A percentile compares a stretch with the other conserved stretches of the same genome.
Evolutionary conservation across 2,888 invertebrate species (phyloP).

Genomic region (Parnassius orleans): DNA sequence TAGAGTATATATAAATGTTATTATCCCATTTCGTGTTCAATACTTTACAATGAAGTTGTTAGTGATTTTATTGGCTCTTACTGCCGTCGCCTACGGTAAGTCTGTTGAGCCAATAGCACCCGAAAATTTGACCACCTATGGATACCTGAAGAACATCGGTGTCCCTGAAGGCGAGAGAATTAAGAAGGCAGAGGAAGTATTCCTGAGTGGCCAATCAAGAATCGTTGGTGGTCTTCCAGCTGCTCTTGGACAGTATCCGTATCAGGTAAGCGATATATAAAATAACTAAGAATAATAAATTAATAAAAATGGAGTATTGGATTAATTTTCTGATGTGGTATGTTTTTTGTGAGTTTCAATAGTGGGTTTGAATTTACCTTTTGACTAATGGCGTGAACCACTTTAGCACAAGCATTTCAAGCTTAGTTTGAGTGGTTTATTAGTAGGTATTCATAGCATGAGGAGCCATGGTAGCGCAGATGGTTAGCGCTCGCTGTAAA

Average conservation of each 20-base stretch:
- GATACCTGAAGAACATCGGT: conserved; percentile 41
- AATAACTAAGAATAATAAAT: too few species aligned
- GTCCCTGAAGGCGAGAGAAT: conserved; percentile 43
- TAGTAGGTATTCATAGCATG: too few species aligned
- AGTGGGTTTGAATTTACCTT: too few species aligned
- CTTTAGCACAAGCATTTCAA: too few species aligned
- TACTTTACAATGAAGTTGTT: conserved; percentile 34
- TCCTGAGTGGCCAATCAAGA: conserved; percentile 33
- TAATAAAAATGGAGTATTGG: too few species aligned
- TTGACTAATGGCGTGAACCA: too few species aligned
- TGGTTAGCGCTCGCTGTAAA: too few species aligned
- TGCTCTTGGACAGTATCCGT: conserved; percentile 39
- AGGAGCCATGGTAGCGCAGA: too few species aligned
- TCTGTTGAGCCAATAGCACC: conserved; percentile 25
- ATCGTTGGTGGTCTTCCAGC: conserved; percentile 48
- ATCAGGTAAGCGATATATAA: conserved; percentile 36
- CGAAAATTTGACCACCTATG: conserved; percentile 36
- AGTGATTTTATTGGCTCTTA: conserved; percentile 32
- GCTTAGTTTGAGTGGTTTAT: too few species aligned
- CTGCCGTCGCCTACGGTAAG: conserved; percentile 30
- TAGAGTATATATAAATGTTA: conserved; percentile 17
- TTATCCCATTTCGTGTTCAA: not conserved
- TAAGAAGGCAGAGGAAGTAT: conserved; percentile 37
- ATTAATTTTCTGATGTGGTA: too few species aligned
- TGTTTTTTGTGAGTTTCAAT: too few species aligned